Evolutionary conservation across 2,113 vertebrate genomes (phyloP), one percentile per base, ranked within the genome.

Genomic region (Halichoerus grypus): DNA sequence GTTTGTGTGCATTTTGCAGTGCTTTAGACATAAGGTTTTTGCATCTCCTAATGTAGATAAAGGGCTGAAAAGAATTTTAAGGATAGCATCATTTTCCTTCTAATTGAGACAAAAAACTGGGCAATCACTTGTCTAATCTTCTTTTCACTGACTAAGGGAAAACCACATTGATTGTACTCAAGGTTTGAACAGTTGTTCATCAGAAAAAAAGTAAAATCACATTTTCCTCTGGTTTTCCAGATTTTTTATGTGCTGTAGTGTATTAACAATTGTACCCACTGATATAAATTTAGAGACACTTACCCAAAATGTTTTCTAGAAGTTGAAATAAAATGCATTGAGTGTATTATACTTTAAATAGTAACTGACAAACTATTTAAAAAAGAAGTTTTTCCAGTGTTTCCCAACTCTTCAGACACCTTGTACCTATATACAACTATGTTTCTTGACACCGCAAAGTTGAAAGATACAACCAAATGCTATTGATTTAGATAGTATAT

Each of bases 1-100:
- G 49, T 61, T 88, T 84, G 36, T 93, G 42, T 92, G 49, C 49
- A 39, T 55, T 92, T 82, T 97, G 28, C 6, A 82, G 7, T 88
- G 36, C 16, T 42, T 88, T 72, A 65, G 65, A 28, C 19, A n/a
- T 87, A 39, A 26, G 71, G 36, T 87, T 51, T 63, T 93, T 72
- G 1, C 4, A 24, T 94, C n/a, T 61, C 14, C 28, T 85, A 59
- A 49, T 77, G 28, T 69, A 85, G 36, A 96, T 21, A 79, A 81
- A 96, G 72, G 49, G 36, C 24, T 86, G 57, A 77, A 86, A 85
- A 69, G 22, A 94, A 95, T 53, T 96, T 96, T n/a, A 59, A 84
- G 33, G 21, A 59, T 79, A 88, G 31, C 16, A 72, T 82, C 21
- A 53, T 90, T 93, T 92, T 94, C 51, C 71, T 82, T 96, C 42